Conservation (phyloP, 1,140 invertebrate genomes). For the Hesperophylax magnus region DNA sequence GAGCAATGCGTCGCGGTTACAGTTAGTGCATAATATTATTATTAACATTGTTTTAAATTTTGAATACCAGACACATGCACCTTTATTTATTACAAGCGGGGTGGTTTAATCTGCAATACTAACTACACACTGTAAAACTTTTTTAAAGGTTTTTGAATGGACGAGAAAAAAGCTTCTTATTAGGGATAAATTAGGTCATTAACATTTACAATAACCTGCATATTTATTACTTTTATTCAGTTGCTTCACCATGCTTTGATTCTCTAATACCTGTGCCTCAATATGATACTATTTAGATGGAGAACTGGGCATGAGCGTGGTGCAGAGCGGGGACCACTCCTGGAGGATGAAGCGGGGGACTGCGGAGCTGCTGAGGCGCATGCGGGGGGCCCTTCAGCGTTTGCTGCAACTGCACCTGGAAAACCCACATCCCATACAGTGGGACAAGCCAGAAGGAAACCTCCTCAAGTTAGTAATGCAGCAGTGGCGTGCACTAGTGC, state of each 20-base stretch:
- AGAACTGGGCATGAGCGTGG: background rate
- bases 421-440: slow-evolving; percentile 47
- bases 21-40: too few species aligned
- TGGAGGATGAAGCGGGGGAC: slow-evolving; percentile 29
- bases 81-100: too few species aligned
- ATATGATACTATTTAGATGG: background rate
- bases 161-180: background rate
- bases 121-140: background rate
- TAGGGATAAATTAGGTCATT: background rate
- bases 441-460: slow-evolving; percentile 44
- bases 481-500: background rate
- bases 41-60: too few species aligned
- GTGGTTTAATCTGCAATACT: background rate
- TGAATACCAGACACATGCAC: too few species aligned
- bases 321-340: slow-evolving; percentile 39
- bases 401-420: slow-evolving; percentile 49
- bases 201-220: background rate
- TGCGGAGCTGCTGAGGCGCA: slow-evolving; percentile 25
- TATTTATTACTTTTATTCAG: background rate
- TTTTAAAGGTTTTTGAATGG: background rate
- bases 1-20: too few species aligned
- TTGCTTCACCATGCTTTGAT: too few species aligned
- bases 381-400: slow-evolving; percentile 43
- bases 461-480: slow-evolving; percentile 43
- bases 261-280: too few species aligned